These are phyloP conservation scores for Dendrolimus kikuchii DNA, from an alignment of 1,140 invertebrate species.

Conservation along the genomic window DNA sequence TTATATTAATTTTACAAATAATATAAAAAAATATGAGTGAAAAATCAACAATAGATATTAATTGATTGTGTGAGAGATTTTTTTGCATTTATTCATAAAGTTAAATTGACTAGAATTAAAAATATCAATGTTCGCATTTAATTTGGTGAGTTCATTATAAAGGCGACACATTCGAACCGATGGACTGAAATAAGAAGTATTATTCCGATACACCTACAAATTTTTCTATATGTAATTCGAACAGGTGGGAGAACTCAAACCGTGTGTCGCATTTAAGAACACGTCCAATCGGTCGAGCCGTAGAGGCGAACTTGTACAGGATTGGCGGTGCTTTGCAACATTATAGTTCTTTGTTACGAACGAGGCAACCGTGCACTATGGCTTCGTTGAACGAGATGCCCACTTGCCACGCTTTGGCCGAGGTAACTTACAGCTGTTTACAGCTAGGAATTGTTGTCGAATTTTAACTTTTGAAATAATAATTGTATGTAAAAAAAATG, in stretches of 20 bases:
- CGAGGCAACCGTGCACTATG: constrained; percentile 17
- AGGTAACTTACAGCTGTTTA: constrained; percentile 18
- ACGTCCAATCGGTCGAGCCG: constrained; percentile 44
- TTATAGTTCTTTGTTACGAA: constrained; percentile 32
- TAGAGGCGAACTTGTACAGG: constrained; percentile 42
- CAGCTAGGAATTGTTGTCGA: not conserved
- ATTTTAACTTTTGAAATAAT: not conserved
- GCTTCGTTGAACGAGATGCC: constrained; percentile 38
- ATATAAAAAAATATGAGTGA: too few relatives aligned
- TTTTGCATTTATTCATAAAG: too few relatives aligned
- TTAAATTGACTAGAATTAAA: too few relatives aligned
- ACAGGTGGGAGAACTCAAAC: constrained; percentile 56
- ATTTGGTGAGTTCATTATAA: too few relatives aligned
- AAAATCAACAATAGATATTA: too few relatives aligned
- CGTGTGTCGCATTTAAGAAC: constrained; percentile 43
- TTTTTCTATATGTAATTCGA: not conserved
- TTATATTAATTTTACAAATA: too few relatives aligned
- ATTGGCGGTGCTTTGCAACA: constrained; percentile 44
- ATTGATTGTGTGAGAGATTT: too few relatives aligned
- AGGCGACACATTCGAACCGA: too few relatives aligned
- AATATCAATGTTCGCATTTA: too few relatives aligned
- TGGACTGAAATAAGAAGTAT: too few relatives aligned
- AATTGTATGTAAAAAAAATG: too few relatives aligned
- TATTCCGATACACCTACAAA: too few relatives aligned
- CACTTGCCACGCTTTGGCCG: constrained; percentile 55